These are phyloP conservation scores for Chironomus tepperi DNA, from an alignment of 1,140 invertebrate genomes.

Conservation along the genomic window DNA sequence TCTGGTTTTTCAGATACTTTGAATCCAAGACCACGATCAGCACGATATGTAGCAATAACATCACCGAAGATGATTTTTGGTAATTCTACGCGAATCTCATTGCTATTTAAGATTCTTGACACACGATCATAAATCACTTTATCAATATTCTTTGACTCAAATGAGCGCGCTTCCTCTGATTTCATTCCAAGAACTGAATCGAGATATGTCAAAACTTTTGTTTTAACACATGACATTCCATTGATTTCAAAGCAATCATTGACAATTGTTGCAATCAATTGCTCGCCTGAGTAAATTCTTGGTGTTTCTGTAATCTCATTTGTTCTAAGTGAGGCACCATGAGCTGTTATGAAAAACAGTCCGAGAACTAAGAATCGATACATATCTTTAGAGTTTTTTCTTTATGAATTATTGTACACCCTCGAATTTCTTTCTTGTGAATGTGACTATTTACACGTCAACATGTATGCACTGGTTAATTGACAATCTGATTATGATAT, in stretches of 20 bases:
- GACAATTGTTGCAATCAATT: conserved; percentile 58
- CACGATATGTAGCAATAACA: conserved; percentile 56
- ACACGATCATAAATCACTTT: conserved; percentile 63
- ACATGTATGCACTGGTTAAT: conserved; percentile 34
- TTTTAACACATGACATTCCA: conserved; percentile 59
- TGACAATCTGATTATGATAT: conserved; percentile 36
- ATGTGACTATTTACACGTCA: conserved; percentile 28
- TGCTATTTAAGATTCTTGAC: conserved; percentile 55
- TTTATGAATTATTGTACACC: not conserved
- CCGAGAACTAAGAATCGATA: conserved; percentile 36
- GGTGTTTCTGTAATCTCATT: conserved; percentile 45
- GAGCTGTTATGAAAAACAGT: conserved; percentile 41
- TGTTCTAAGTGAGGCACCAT: conserved; percentile 44
- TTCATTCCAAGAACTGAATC: conserved; percentile 56
- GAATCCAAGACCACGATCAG: conserved; percentile 55
- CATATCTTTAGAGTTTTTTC: conserved; percentile 33
- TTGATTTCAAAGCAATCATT: conserved; percentile 59
- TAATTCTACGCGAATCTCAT: conserved; percentile 58
- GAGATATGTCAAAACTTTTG: conserved; percentile 60
- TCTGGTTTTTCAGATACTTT: conserved; percentile 44
- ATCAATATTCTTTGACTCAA: conserved; percentile 54
- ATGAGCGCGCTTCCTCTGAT: conserved; percentile 47
- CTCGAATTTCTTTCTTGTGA: not conserved
- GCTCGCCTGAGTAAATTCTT: conserved; percentile 50
- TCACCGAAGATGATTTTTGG: conserved; percentile 62